phyloP scores from a whole-genome alignment of 2,113 vertebrate genomes.

The Silurus glanis region DNA sequence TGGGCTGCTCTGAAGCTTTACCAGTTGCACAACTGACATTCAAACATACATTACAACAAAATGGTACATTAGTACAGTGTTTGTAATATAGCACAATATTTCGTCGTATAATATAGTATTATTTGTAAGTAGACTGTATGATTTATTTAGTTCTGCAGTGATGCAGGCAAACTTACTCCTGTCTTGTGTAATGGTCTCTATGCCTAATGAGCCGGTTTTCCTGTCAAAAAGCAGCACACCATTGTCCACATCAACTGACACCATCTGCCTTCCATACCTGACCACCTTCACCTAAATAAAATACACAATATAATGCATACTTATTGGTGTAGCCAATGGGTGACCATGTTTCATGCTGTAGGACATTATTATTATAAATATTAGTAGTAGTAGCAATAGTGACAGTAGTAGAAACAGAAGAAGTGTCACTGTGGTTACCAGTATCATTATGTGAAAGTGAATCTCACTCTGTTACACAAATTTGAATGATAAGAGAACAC shows the following conservation, averaged over 20 bases:
- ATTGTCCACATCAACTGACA: slow-evolving; percentile 76
- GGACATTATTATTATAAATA: not conserved
- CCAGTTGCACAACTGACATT: slow-evolving; percentile 81
- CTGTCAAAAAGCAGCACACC: slow-evolving; percentile 76
- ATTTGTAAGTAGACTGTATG: not conserved
- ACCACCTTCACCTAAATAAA: slow-evolving; percentile 77
- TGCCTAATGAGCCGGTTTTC: slow-evolving; percentile 59
- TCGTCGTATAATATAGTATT: no score
- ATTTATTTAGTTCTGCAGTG: not conserved
- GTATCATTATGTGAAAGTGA: not conserved
- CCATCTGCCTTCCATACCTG: slow-evolving; percentile 70
- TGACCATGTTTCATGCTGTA: not conserved
- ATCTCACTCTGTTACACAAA: not conserved
- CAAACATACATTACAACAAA: not conserved
- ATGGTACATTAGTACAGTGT: not conserved
- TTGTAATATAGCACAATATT: not conserved
- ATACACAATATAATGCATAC: not conserved
- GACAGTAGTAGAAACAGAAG: not conserved
- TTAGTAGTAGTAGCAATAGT: no score
- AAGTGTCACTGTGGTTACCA: not conserved
- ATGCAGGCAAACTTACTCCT: slow-evolving; percentile 69
- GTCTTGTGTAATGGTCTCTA: slow-evolving; percentile 77
- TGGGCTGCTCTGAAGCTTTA: slow-evolving; percentile 78
- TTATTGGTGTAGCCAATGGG: not conserved
- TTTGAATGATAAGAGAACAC: not conserved